phyloP scores from a whole-genome alignment of 2,888 invertebrate genomes.

The Yponomeuta sedellus region DNA sequence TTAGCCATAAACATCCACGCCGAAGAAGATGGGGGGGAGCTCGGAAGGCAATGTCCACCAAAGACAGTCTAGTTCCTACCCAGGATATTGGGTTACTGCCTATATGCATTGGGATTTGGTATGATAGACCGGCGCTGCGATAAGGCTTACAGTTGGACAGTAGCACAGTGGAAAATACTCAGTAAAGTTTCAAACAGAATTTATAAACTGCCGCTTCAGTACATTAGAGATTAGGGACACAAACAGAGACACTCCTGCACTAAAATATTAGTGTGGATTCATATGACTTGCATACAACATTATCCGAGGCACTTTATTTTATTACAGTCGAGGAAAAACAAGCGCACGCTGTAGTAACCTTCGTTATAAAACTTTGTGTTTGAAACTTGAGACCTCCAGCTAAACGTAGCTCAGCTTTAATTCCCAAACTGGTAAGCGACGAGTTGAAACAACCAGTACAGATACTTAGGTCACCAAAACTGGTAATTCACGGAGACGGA shows the following conservation, averaged over 20 bases:
- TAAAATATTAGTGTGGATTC: not conserved
- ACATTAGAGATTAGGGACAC: not conserved
- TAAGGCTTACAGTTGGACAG: too few relatives aligned
- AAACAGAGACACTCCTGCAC: not conserved
- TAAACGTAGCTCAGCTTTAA: not conserved
- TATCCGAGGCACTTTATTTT: not conserved
- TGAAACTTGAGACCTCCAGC: not conserved
- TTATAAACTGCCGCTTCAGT: not conserved
- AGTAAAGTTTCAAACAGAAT: too few relatives aligned
- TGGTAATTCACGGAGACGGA: not conserved
- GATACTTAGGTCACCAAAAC: not conserved
- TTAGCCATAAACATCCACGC: too few relatives aligned
- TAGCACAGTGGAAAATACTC: too few relatives aligned
- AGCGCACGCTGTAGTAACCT: not conserved
- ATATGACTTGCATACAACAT: not conserved
- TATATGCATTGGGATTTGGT: too few relatives aligned
- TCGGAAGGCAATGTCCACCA: too few relatives aligned
- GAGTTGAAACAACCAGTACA: not conserved
- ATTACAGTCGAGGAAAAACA: not conserved
- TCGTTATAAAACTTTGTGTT: not conserved
- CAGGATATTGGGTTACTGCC: not conserved
- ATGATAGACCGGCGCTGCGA: too few relatives aligned
- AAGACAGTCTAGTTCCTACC: too few relatives aligned
- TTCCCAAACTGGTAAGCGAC: not conserved
- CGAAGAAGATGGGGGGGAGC: too few relatives aligned